Evolutionary conservation across 2,888 invertebrate genomes (phyloP).

Genomic region (Catocala nupta): DNA sequence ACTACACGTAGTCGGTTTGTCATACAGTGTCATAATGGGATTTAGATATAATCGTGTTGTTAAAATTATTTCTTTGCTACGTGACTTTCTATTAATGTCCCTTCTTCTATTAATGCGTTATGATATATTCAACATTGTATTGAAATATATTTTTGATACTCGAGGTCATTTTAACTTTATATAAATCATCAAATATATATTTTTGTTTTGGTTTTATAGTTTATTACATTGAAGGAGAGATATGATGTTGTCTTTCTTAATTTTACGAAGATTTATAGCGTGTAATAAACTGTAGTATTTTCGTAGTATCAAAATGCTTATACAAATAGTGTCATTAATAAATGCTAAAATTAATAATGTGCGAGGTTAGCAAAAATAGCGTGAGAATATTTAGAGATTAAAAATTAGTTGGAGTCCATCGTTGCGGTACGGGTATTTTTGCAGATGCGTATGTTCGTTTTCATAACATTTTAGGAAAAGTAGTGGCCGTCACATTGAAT

Average conservation of each 20-base stretch:
- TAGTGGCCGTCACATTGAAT: no score
- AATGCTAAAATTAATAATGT: conserved; percentile 40
- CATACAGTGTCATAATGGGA: conserved; percentile 68
- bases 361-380: neutral
- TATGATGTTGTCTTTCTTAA: conserved; percentile 37
- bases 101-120: conserved; percentile 52
- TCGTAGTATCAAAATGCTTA: conserved; percentile 43
- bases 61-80: conserved; percentile 73
- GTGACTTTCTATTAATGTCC: conserved; percentile 72
- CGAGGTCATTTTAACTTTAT: conserved; percentile 40
- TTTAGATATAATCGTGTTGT: conserved; percentile 65
- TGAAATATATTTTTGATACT: conserved; percentile 36
- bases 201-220: conserved; percentile 29
- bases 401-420: neutral
- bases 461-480: no score
- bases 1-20: conserved; percentile 56
- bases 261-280: conserved; percentile 44
- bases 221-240: conserved; percentile 39
- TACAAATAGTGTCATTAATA: conserved; percentile 35
- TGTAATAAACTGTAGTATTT: conserved; percentile 36
- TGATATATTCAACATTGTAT: conserved; percentile 51
- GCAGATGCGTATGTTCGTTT: no score
- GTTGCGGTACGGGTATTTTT: no score
- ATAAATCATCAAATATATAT: conserved; percentile 43
- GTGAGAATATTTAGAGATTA: neutral